Evolutionary conservation across 2,888 invertebrate species (phyloP), one percentile per base, ranked within the genome.

Genomic region (Byasa hedistus): DNA sequence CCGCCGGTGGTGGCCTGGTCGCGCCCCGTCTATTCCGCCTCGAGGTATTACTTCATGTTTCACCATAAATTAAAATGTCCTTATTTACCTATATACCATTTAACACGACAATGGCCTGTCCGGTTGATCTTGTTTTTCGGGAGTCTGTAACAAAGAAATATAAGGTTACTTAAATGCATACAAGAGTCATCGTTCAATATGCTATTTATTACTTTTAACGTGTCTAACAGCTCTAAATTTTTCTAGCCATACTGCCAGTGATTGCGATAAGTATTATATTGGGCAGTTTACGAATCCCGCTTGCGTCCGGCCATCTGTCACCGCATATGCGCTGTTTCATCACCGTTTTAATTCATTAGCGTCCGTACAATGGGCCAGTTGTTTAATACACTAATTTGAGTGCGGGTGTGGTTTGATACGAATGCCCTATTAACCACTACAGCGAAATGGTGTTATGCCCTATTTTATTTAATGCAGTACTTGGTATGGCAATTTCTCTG

Each of bases 111-210:
- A 83, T 78, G 93, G 89, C 87, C 94, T 93, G 82, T 94, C 94
- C 66, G 92, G 92, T 71, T 93, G 93, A 76, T 93, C 92, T 78
- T 94, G 90, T 82, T 94, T 94, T 81, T 94, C 94, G 75, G 93
- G 92, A 73, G 92, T 93, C 94, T 94, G 94, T 79, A 94, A 94
- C 90, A 93, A 93, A 76, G 71, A 80, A 82, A 77, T 75, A 48
- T 61, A 64, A 72, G 54, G 72, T 86, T 70, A 61, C n/a, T 61
- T 12, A 24, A 32, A 21, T 27, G 36, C 23, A 21, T 23, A 36
- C 58, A 60, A 36, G 21, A 15, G 17, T 56, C 44, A 21, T 55
- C 51, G 22, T 58, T 64, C 57, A 55, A 61, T 56, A 65, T 72
- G 39, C 67, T 62, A 59, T 65, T 68, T 69, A 65, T 60, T 15